Conservation (phyloP, 2,113 vertebrate genomes). For the Cricetomys ansorgei region DNA sequence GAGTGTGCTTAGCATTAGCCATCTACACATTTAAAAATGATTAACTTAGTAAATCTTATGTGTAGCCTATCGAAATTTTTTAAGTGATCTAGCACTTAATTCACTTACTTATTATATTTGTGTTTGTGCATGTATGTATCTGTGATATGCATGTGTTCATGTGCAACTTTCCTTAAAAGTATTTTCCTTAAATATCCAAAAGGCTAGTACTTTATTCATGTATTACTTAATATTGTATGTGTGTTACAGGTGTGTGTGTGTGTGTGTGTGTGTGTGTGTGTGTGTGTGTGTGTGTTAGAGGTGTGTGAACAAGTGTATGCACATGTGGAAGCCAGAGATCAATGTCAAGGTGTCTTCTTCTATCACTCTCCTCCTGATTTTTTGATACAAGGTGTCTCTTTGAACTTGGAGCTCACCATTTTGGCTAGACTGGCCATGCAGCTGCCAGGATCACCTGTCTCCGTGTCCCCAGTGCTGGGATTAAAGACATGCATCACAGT, state of each 20-base stretch:
- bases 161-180: too few species aligned
- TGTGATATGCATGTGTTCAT: neutral
- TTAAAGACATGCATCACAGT: neutral
- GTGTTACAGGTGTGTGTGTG: neutral
- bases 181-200: neutral
- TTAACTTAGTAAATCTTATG: conserved; percentile 1
- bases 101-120: neutral
- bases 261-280: neutral
- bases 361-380: neutral
- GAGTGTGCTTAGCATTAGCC: neutral
- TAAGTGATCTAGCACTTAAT: neutral
- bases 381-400: neutral
- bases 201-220: neutral
- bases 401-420: neutral
- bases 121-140: neutral
- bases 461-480: too few species aligned
- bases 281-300: neutral
- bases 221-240: neutral
- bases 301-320: neutral
- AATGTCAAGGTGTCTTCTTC: neutral
- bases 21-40: neutral
- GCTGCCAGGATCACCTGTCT: neutral
- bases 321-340: neutral
- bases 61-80: neutral
- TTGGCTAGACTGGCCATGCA: neutral